Conservation (phyloP, 2,888 invertebrate genomes). For the Lydus trimaculatus region DNA sequence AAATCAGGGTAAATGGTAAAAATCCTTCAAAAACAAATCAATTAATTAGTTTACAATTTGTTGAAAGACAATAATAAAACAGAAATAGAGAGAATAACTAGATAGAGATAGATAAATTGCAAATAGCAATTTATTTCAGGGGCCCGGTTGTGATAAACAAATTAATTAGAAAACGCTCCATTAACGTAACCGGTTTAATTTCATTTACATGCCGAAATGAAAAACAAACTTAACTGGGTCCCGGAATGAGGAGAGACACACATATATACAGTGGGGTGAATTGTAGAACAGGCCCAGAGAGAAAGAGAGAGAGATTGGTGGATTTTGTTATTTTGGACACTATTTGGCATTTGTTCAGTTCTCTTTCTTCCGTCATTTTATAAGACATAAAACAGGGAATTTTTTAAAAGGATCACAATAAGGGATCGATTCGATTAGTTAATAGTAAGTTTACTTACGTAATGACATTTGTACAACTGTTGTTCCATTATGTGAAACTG, state of each 20-base stretch:
- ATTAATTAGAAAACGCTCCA: constrained; percentile 32
- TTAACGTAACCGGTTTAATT: constrained; percentile 32
- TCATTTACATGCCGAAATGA: constrained; percentile 33
- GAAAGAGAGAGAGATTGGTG: too few species aligned
- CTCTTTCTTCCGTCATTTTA: not conserved
- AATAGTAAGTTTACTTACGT: constrained; percentile 60
- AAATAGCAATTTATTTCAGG: constrained; percentile 27
- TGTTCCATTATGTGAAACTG: constrained; percentile 59
- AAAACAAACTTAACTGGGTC: constrained; percentile 30
- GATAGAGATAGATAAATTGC: constrained; percentile 20
- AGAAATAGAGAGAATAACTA: not conserved
- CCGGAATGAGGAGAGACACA: constrained; percentile 13
- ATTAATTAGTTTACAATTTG: constrained; percentile 6
- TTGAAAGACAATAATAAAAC: constrained; percentile 3
- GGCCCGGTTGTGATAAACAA: constrained; percentile 26
- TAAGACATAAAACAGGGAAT: constrained; percentile 30
- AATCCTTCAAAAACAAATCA: not conserved
- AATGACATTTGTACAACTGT: constrained; percentile 60
- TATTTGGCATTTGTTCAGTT: not conserved
- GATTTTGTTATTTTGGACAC: constrained; percentile 19
- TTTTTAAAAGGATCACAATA: constrained; percentile 45
- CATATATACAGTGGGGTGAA: not conserved
- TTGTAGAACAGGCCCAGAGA: not conserved
- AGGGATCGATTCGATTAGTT: constrained; percentile 59
- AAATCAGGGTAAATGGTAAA: not conserved